A percentile compares a stretch with the other conserved stretches of the same genome.
phyloP scores from a whole-genome alignment of 2,797 vertebrate genomes.

The Limnodromus scolopaceus region DNA sequence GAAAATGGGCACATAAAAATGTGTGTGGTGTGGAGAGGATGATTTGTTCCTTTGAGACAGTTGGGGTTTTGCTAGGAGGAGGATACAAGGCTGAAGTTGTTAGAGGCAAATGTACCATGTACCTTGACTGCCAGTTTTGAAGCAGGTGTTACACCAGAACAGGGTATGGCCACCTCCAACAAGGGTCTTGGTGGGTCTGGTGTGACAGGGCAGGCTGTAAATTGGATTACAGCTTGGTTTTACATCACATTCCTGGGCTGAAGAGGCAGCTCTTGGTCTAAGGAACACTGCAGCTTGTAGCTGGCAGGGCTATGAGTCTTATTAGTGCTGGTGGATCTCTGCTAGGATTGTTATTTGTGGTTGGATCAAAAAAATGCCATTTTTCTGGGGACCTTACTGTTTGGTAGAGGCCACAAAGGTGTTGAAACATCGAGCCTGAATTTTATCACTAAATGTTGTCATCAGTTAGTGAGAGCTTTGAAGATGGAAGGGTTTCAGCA shows the following conservation, averaged over 20 bases:
- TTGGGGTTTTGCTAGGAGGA: not conserved
- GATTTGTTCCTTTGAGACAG: not conserved
- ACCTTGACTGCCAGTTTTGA: not conserved
- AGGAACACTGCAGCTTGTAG: not conserved
- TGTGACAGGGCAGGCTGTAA: not conserved
- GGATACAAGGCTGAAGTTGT: not conserved
- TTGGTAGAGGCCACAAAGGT: not conserved
- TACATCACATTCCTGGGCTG: not conserved
- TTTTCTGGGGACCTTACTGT: not conserved
- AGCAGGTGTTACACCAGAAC: not conserved
- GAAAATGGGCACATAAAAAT: not conserved
- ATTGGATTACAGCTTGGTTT: not conserved
- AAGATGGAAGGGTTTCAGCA: not conserved
- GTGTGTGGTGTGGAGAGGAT: not conserved
- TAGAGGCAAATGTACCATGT: not conserved
- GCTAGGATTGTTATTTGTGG: not conserved
- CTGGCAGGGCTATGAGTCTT: not conserved
- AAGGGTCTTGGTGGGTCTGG: not conserved
- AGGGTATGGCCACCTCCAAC: not conserved
- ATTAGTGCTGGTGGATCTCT: not conserved
- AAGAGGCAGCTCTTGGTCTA: not conserved
- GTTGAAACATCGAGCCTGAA: not conserved
- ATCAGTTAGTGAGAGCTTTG: not conserved
- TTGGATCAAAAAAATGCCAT: not conserved
- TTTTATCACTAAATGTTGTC: not conserved